phyloP scores from a whole-genome alignment of 2,888 invertebrate species.

The Ecliptopera silaceata region DNA sequence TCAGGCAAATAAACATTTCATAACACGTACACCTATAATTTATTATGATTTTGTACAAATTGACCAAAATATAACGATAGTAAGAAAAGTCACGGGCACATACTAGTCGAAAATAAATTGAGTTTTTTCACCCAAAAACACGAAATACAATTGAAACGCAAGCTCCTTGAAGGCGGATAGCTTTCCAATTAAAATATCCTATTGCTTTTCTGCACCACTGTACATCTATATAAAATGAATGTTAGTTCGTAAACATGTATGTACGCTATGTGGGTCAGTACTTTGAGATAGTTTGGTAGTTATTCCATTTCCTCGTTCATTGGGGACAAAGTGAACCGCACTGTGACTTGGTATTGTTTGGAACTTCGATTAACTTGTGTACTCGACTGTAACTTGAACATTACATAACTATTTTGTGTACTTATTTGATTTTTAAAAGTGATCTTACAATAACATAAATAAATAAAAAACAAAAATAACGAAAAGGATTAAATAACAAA shows the following conservation, averaged over 20 bases:
- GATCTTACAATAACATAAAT: too few relatives aligned
- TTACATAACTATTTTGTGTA: too few relatives aligned
- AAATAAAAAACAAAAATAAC: too few relatives aligned
- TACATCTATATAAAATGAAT: constrained; percentile 2
- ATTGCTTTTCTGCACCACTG: neutral
- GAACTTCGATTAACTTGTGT: neutral
- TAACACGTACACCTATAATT: too few relatives aligned
- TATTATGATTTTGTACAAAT: too few relatives aligned
- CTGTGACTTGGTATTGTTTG: neutral
- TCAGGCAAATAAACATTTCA: too few relatives aligned
- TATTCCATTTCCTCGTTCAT: constrained; percentile 20
- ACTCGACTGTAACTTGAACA: neutral
- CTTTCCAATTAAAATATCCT: neutral
- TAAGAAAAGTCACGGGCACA: too few relatives aligned
- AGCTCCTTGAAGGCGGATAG: neutral
- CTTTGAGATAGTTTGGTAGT: constrained; percentile 12
- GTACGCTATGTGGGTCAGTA: constrained; percentile 8
- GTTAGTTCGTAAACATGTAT: constrained; percentile 13
- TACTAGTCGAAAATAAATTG: too few relatives aligned
- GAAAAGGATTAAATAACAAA: too few relatives aligned
- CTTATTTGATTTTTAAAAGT: too few relatives aligned
- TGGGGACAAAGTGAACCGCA: constrained; percentile 12
- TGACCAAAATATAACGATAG: too few relatives aligned
- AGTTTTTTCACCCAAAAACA: too few relatives aligned
- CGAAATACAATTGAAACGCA: neutral